Conservation (phyloP, 2,797 vertebrate species). For the Linurgus olivaceus region DNA sequence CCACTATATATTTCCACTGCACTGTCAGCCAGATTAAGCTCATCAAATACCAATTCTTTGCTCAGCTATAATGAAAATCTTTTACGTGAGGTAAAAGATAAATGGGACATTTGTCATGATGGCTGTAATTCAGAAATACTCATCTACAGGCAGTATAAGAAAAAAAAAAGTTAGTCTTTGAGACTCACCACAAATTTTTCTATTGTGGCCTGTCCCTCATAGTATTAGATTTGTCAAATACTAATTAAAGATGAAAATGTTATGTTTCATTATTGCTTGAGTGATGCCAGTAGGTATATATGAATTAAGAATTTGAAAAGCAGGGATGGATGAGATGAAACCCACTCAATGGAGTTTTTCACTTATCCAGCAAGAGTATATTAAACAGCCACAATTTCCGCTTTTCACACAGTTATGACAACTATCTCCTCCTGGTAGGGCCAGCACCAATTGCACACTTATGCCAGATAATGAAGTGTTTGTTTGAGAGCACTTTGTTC, state of each 20-base stretch:
- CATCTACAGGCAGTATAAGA: background rate
- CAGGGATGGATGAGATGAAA: background rate
- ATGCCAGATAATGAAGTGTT: background rate
- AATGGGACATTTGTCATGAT: background rate
- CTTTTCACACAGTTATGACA: background rate
- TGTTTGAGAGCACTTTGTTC: background rate
- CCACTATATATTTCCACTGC: background rate
- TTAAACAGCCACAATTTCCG: background rate
- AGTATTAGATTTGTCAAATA: background rate
- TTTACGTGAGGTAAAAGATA: background rate
- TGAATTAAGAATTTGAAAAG: background rate
- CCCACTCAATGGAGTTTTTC: background rate
- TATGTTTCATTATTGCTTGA: background rate
- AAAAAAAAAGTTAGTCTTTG: background rate
- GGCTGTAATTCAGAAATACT: background rate
- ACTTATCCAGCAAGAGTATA: background rate
- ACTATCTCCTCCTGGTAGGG: background rate
- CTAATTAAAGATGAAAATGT: background rate
- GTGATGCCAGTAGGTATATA: background rate
- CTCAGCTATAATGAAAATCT: background rate
- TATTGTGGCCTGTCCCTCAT: background rate
- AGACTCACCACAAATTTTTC: background rate
- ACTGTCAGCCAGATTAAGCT: background rate
- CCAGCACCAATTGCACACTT: background rate
- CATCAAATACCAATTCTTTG: slow-evolving; percentile 19